These are phyloP conservation scores for Limnothrissa miodon DNA, from an alignment of 2,113 vertebrate species.

Conservation along the genomic window DNA sequence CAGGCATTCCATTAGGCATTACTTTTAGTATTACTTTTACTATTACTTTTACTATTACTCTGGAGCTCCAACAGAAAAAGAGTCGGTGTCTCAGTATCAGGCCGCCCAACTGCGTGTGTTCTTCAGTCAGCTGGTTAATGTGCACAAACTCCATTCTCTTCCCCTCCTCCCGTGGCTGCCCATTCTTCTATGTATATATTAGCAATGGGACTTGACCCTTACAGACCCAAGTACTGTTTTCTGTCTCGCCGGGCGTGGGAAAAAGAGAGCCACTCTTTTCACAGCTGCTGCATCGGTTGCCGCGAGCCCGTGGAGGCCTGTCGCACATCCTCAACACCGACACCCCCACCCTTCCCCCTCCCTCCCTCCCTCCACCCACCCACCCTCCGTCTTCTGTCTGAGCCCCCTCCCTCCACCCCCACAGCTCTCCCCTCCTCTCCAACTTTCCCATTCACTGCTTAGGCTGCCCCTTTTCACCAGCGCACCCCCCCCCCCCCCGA, in stretches of 20 bases:
- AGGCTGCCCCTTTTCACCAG: slow-evolving; percentile 75
- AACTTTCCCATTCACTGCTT: slow-evolving; percentile 70
- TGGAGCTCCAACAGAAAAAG: not conserved
- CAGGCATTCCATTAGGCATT: not conserved
- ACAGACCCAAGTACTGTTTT: slow-evolving; percentile 75
- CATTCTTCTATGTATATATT: slow-evolving; percentile 73
- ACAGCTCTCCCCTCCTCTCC: slow-evolving; percentile 34
- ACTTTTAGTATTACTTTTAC: not conserved
- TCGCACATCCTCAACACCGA: slow-evolving; percentile 17
- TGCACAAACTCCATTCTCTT: slow-evolving; percentile 68
- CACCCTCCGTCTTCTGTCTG: slow-evolving; percentile 23
- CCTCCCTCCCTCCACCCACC: slow-evolving; percentile 52
- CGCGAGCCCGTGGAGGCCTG: slow-evolving; percentile 76
- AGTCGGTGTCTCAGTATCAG: slow-evolving; percentile 62
- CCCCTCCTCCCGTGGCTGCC: slow-evolving; percentile 42
- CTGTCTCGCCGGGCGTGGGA: slow-evolving; percentile 87
- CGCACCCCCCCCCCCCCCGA: not conserved
- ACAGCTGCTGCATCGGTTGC: slow-evolving; percentile 82
- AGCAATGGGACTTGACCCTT: slow-evolving; percentile 84
- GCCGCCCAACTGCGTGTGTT: slow-evolving; percentile 38
- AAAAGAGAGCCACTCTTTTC: slow-evolving; percentile 87
- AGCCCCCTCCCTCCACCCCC: slow-evolving; percentile 42
- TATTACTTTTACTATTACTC: too few relatives aligned
- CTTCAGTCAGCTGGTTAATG: slow-evolving; percentile 75
- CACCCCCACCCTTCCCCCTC: slow-evolving; percentile 57